Evolutionary conservation across 2,113 vertebrate species (phyloP).

Genomic region (Erpornis zantholeuca): DNA sequence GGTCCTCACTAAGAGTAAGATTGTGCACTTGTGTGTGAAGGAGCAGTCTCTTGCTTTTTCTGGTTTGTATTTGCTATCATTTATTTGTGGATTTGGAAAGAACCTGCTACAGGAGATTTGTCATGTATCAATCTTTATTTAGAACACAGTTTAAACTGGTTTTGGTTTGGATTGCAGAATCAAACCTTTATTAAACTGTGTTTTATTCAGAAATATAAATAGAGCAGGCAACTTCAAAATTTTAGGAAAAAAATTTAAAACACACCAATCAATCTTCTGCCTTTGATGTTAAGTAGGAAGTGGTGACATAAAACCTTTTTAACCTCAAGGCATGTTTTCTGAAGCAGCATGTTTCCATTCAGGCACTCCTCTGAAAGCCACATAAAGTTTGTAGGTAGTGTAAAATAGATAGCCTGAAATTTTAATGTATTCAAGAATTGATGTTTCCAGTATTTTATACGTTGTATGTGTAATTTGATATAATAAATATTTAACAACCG

Average conservation of each 20-base stretch:
- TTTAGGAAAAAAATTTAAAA: not conserved
- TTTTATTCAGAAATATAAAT: not conserved
- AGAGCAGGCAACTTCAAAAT: not conserved
- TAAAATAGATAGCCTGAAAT: not conserved
- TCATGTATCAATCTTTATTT: not conserved
- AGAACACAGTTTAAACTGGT: not conserved
- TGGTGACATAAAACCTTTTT: not conserved
- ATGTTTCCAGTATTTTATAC: not conserved
- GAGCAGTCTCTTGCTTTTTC: not conserved
- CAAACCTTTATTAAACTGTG: not conserved
- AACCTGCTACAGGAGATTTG: not conserved
- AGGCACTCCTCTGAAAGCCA: not conserved
- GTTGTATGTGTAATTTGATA: not conserved
- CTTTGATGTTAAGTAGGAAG: not conserved
- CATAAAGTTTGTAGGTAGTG: not conserved
- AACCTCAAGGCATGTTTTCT: not conserved
- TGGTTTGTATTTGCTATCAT: not conserved
- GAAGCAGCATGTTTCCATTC: not conserved
- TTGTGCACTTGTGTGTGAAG: not conserved
- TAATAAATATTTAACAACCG: not conserved
- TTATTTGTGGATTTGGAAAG: not conserved
- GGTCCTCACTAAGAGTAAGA: not conserved
- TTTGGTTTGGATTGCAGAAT: not conserved
- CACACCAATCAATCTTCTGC: not conserved
- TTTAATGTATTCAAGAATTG: not conserved